phyloP scores from a whole-genome alignment of 1,140 invertebrate species.

The Bombus consobrinus region DNA sequence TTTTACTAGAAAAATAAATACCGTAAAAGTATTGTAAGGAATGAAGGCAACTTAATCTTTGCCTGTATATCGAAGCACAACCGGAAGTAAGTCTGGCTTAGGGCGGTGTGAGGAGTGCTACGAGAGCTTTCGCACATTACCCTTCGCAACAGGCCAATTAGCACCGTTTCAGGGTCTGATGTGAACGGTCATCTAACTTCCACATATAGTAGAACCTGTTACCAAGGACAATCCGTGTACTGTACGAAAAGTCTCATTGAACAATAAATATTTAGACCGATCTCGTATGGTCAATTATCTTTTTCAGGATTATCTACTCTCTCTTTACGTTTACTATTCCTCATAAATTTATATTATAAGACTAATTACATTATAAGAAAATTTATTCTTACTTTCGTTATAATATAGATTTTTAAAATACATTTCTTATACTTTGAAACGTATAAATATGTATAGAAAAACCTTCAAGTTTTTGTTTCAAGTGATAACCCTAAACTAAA shows the following conservation, averaged over 20 bases:
- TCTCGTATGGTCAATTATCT: neutral
- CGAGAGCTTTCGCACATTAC: conserved; percentile 74
- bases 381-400: neutral
- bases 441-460: no score
- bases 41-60: conserved; percentile 20
- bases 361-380: neutral
- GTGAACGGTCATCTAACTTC: conserved; percentile 73
- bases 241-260: conserved; percentile 53
- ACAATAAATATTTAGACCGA: conserved; percentile 44
- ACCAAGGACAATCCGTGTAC: conserved; percentile 54
- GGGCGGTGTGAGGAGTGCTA: conserved; percentile 43
- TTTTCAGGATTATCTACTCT: neutral
- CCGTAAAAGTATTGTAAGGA: neutral
- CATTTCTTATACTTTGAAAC: neutral
- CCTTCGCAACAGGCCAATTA: conserved; percentile 75
- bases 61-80: conserved; percentile 15
- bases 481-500: neutral
- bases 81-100: conserved; percentile 50
- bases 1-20: neutral
- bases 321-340: neutral
- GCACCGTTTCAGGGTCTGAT: conserved; percentile 69
- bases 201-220: conserved; percentile 64
- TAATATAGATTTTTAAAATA: neutral
- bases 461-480: no score
- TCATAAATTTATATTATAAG: no score